Evolutionary conservation across 37 sponge, comb jelly and placozoan species (phyloP), one percentile per base, ranked within the genome.

Genomic region (Tethya wilhelma): DNA sequence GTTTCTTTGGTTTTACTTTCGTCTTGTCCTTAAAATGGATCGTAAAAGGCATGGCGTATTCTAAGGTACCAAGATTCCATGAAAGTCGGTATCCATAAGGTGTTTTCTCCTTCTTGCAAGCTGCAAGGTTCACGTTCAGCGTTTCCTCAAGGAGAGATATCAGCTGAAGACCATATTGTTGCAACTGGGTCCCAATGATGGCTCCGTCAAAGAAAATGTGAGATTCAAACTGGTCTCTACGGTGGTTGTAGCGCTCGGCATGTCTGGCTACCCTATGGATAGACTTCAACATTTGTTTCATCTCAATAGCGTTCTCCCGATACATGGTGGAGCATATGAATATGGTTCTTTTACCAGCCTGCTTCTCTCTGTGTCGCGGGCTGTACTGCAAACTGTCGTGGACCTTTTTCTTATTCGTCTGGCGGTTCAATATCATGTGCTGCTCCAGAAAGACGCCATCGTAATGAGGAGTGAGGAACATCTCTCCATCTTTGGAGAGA

Each of bases 281-380:
- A 39, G 96, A 95, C 20, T 33, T 77, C 58, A 95, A 73, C 88
- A 94, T 78, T 53, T 90, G 92, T 20, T 46, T 75, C 95, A 90
- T 90, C 62, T 94, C 95, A 19, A 62, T 32, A 26, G 58, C 82
- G 17, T 69, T 71, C 43, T 95, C 96, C 1, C 84, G 81, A 74
- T 88, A 95, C 96, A 95, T 95, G 20, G 96, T 95, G 29, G 96
- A 88, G 45, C 96, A 95, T 31, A 95, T 82, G 66, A 91, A 95
- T 8, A 95, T 86, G 22, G 68, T 59, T 0, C 85, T 30, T 39
- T 71, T 66, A 20, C 22, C 29, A 2, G n/a, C 23, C 25, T 37
- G 36, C n/a, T 42, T 59, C 41, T 3, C 66, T 12, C 4, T 4
- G 5, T 29, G 12, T 7, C 58, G 7, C 38, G 30, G 38, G 5